phyloP scores from a whole-genome alignment of 2,888 invertebrate genomes.

The Scaptomyza flava region DNA sequence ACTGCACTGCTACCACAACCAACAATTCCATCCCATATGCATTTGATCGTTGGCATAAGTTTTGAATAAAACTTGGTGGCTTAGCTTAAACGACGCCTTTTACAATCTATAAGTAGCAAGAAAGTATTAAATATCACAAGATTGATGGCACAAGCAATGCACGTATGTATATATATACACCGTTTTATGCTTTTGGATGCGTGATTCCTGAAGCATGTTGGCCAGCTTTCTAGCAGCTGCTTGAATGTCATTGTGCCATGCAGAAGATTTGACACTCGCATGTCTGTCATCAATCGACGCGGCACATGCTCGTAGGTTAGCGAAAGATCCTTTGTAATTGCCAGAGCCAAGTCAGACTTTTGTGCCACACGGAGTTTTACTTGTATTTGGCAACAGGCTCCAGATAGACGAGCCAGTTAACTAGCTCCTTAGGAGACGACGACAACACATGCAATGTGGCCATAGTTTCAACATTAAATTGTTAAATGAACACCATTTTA shows the following conservation, averaged over 20 bases:
- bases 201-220: conserved; percentile 58
- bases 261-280: conserved; percentile 61
- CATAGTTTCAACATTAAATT: conserved; percentile 33
- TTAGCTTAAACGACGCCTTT: not conserved
- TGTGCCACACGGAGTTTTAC: conserved; percentile 64
- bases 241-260: conserved; percentile 71
- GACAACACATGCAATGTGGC: conserved; percentile 51
- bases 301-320: conserved; percentile 79
- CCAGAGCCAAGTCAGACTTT: conserved; percentile 52
- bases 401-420: conserved; percentile 48
- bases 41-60: conserved; percentile 62
- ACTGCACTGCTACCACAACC: no score
- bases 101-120: not conserved
- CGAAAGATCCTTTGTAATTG: conserved; percentile 58
- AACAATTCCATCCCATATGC: no score
- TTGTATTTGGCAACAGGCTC: conserved; percentile 24
- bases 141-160: not conserved
- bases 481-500: conserved; percentile 73
- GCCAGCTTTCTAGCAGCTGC: conserved; percentile 73
- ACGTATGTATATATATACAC: conserved; percentile 4
- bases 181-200: conserved; percentile 18
- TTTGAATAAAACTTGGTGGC: conserved; percentile 41
- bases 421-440: conserved; percentile 22
- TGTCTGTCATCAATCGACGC: conserved; percentile 49
- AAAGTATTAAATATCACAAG: not conserved